These are phyloP conservation scores for Fragum fragum DNA, from an alignment of 2,888 invertebrate genomes.

Conservation along the genomic window DNA sequence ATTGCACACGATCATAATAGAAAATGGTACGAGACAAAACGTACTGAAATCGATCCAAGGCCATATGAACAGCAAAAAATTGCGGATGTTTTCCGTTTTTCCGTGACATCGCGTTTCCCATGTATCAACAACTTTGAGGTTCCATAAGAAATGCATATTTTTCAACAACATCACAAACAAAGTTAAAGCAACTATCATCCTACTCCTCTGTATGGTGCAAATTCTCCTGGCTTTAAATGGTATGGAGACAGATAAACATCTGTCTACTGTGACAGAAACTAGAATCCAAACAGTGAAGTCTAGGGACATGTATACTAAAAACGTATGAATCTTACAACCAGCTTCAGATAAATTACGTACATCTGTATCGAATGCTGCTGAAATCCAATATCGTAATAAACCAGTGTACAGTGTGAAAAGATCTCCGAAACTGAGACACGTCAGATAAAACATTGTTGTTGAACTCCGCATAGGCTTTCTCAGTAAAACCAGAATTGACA, in stretches of 20 bases:
- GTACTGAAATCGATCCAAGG: slow-evolving; percentile 80
- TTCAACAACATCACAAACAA: slow-evolving; percentile 64
- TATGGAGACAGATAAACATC: slow-evolving; percentile 81
- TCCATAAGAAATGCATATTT: slow-evolving; percentile 83
- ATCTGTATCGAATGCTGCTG: slow-evolving; percentile 62
- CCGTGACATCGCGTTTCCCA: slow-evolving; percentile 62
- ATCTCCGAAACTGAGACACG: slow-evolving; percentile 69
- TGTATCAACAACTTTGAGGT: slow-evolving; percentile 63
- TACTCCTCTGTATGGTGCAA: slow-evolving; percentile 75
- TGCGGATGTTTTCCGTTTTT: not conserved
- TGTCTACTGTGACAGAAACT: slow-evolving; percentile 82
- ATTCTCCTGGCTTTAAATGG: slow-evolving; percentile 76
- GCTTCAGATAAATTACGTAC: slow-evolving; percentile 71
- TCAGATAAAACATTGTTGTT: slow-evolving; percentile 74
- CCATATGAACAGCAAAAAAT: slow-evolving; percentile 68
- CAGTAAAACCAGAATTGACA: slow-evolving; percentile 69
- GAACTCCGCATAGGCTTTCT: slow-evolving; percentile 60
- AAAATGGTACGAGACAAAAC: slow-evolving; percentile 75
- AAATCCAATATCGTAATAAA: slow-evolving; percentile 74
- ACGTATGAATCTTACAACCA: slow-evolving; percentile 81
- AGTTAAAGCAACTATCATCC: slow-evolving; percentile 65
- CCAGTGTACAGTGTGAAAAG: slow-evolving; percentile 70
- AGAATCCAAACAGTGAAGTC: slow-evolving; percentile 83
- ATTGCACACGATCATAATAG: slow-evolving; percentile 76
- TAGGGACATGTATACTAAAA: slow-evolving; percentile 79